Conservation (phyloP, 2,113 vertebrate genomes). For the Odocoileus hemionus region DNA sequence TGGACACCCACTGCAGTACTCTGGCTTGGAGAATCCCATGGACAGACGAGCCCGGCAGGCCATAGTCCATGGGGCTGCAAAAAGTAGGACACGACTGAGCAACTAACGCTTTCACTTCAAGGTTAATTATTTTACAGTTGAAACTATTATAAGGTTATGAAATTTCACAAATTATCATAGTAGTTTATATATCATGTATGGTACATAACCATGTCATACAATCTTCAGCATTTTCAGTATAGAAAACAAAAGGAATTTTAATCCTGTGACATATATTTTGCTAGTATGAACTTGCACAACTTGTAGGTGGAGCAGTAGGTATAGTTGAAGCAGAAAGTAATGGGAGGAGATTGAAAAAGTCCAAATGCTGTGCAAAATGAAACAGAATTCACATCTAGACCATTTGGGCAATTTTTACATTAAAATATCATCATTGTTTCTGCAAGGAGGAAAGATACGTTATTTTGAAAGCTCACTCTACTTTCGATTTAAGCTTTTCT, state of each 20-base stretch:
- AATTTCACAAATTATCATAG: neutral
- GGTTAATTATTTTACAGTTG: neutral
- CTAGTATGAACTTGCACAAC: neutral
- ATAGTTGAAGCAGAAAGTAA: neutral
- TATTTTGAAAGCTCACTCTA: neutral
- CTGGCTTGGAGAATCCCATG: neutral
- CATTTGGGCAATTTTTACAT: constrained; percentile 3
- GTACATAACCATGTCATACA: neutral
- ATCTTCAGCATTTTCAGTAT: neutral
- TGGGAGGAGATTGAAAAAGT: neutral
- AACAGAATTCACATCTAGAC: neutral
- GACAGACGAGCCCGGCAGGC: neutral
- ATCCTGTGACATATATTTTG: neutral
- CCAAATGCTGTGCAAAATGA: neutral
- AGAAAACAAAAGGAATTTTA: neutral
- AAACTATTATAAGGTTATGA: neutral
- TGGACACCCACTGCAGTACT: neutral
- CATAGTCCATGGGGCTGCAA: neutral
- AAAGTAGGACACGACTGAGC: neutral
- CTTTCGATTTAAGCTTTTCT: neutral
- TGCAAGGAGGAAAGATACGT: neutral
- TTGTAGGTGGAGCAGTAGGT: neutral
- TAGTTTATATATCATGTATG: neutral
- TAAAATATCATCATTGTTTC: neutral
- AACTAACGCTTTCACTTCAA: neutral